Evolutionary conservation across 2,113 vertebrate species (phyloP).

Genomic region (Atlantisia rogersi): DNA sequence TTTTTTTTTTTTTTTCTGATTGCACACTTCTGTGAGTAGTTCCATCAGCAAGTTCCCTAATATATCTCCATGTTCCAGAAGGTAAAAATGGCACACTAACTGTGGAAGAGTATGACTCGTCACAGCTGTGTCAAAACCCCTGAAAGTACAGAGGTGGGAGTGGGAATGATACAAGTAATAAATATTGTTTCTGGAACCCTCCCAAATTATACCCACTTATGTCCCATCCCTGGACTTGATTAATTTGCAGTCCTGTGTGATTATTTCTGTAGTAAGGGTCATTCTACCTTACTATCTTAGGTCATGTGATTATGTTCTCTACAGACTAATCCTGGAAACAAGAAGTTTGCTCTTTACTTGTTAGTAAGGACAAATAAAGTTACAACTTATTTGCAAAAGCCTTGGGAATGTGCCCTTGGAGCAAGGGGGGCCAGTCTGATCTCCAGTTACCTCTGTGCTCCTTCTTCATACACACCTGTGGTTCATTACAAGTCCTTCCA

Average conservation of each 20-base stretch:
- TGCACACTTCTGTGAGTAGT: background rate
- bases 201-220: background rate
- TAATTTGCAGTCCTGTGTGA: background rate
- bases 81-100: background rate
- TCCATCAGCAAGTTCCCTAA: background rate
- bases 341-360: background rate
- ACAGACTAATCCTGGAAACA: background rate
- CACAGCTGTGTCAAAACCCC: background rate
- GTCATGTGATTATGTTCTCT: background rate
- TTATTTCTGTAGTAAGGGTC: background rate
- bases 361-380: background rate
- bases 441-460: background rate
- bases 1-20: slow-evolving; percentile 38
- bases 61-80: background rate
- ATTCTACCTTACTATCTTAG: background rate
- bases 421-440: background rate
- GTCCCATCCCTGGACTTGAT: background rate
- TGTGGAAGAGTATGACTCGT: background rate
- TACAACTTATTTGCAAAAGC: background rate
- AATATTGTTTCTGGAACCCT: background rate
- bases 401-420: background rate
- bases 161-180: background rate
- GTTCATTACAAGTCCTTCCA: background rate
- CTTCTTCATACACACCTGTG: background rate
- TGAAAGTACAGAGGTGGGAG: background rate